A percentile compares a stretch with the other conserved stretches of the same genome.
Evolutionary conservation across 2,888 invertebrate species (phyloP).

Genomic region (Chymomyza amoena): DNA sequence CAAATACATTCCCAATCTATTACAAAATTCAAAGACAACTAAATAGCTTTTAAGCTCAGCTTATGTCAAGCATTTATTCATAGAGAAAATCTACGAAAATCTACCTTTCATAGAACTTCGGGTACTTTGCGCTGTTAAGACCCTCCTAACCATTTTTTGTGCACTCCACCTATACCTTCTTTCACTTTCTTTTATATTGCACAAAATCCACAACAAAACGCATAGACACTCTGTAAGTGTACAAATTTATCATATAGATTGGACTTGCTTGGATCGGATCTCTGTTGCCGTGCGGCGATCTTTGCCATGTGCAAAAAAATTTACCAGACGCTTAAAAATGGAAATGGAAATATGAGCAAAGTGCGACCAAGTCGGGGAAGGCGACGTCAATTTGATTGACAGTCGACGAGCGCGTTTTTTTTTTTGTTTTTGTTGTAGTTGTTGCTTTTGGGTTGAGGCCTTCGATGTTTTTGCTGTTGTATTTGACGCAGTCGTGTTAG

Average conservation of each 20-base stretch:
- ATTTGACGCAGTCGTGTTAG: constrained; percentile 35
- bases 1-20: too few relatives aligned
- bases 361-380: constrained; percentile 20
- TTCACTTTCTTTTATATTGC: neutral
- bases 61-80: too few relatives aligned
- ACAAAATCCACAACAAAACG: neutral
- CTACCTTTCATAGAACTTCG: too few relatives aligned
- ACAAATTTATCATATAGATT: neutral
- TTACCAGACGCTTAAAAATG: neutral
- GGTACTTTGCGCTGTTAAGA: too few relatives aligned
- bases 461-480: constrained; percentile 4
- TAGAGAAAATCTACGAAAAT: too few relatives aligned
- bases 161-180: too few relatives aligned
- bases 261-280: neutral
- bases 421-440: neutral
- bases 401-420: neutral
- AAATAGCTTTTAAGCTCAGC: too few relatives aligned
- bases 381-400: constrained; percentile 27
- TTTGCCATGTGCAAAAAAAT: neutral
- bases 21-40: too few relatives aligned
- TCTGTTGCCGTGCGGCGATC: neutral
- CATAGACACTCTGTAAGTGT: neutral
- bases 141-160: too few relatives aligned
- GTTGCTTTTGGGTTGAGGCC: constrained; percentile 3
- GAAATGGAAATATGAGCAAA: constrained; percentile 14